Evolutionary conservation across 2,888 invertebrate species (phyloP).

Genomic region (Vannuccia rotundouncinata): DNA sequence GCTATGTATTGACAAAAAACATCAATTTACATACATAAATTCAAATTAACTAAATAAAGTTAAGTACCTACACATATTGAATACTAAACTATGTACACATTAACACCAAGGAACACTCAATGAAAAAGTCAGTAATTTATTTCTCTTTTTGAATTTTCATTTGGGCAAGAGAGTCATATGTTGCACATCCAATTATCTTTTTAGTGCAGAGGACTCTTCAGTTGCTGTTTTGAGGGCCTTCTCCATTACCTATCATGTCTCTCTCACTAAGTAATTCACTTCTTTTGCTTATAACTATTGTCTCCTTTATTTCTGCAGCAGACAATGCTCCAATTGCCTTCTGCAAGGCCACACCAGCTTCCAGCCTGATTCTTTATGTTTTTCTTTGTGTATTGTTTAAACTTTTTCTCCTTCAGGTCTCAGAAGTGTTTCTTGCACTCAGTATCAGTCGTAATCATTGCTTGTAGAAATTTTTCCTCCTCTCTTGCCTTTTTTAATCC

Average conservation of each 20-base stretch:
- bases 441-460: neutral
- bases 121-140: neutral
- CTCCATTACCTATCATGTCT: conserved; percentile 14
- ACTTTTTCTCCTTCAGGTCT: neutral
- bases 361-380: neutral
- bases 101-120: conserved; percentile 16
- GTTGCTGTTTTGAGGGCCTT: conserved; percentile 17
- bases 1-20: conserved; percentile 26
- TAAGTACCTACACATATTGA: conserved; percentile 7
- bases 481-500: neutral
- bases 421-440: neutral
- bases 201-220: conserved; percentile 1
- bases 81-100: conserved; percentile 26
- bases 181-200: neutral
- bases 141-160: conserved; percentile 6
- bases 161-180: conserved; percentile 8
- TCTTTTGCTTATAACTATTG: neutral
- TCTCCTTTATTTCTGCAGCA: neutral
- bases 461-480: conserved; percentile 7
- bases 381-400: neutral
- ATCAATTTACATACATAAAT: conserved; percentile 8
- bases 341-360: neutral
- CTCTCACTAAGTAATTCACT: neutral
- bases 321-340: neutral
- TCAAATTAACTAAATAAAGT: conserved; percentile 19